A percentile compares a stretch with the other conserved stretches of the same genome.
phyloP scores from a whole-genome alignment of 2,113 vertebrate species.

The Microcebus lehilahytsara region DNA sequence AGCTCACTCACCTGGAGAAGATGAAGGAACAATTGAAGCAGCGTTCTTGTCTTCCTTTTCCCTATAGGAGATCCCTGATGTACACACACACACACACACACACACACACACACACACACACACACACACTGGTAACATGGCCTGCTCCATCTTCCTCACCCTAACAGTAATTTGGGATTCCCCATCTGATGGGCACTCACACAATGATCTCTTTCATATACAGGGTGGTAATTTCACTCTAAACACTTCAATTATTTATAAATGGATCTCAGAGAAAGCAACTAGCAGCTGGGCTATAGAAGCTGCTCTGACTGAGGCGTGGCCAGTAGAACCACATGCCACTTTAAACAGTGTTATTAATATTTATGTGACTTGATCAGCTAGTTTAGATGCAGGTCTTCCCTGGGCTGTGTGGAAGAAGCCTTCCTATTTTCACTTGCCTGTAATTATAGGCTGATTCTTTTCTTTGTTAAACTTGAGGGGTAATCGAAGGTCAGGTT shows the following conservation, averaged over 20 bases:
- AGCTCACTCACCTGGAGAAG: background rate
- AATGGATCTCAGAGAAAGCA: slow-evolving; percentile 75
- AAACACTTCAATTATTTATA: slow-evolving; percentile 82
- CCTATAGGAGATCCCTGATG: background rate
- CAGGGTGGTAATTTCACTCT: slow-evolving; percentile 71
- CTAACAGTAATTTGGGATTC: slow-evolving; percentile 61
- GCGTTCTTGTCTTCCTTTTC: background rate
- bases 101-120: background rate
- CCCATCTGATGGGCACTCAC: slow-evolving; percentile 66
- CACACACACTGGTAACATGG: background rate
- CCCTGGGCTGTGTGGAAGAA: background rate
- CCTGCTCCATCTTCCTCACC: slow-evolving; percentile 47
- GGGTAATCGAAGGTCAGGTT: slow-evolving; percentile 56
- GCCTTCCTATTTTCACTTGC: background rate
- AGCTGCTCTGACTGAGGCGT: slow-evolving; percentile 69
- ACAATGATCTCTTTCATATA: slow-evolving; percentile 71
- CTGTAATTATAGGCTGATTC: slow-evolving; percentile 21
- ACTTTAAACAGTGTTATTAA: slow-evolving; percentile 77
- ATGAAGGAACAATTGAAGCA: background rate
- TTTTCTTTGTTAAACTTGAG: slow-evolving; percentile 43
- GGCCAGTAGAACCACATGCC: slow-evolving; percentile 71
- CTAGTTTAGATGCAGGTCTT: slow-evolving; percentile 72
- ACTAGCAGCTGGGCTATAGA: slow-evolving; percentile 77
- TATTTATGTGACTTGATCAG: slow-evolving; percentile 80
- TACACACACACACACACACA: background rate